Conservation (phyloP, 2,113 vertebrate species). For the Eudorcas thomsonii region DNA sequence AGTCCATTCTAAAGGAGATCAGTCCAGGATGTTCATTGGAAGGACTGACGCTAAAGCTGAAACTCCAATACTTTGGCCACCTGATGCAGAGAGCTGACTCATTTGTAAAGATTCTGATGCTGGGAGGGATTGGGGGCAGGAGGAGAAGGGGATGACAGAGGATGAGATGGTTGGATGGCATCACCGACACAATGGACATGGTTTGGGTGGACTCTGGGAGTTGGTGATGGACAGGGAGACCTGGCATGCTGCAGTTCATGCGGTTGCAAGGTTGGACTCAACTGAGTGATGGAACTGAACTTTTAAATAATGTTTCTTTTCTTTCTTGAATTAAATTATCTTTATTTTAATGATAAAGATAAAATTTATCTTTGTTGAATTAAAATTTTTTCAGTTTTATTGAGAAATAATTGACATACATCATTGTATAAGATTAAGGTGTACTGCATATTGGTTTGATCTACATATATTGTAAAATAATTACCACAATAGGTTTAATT, state of each 20-base stretch:
- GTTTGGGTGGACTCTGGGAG: neutral
- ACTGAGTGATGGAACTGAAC: neutral
- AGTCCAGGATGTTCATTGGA: too few species aligned
- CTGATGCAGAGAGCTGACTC: too few species aligned
- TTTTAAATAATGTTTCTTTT: slow-evolving; percentile 15
- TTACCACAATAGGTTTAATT: neutral
- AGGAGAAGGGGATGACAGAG: too few species aligned
- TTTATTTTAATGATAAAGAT: neutral
- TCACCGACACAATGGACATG: neutral
- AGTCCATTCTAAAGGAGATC: too few species aligned
- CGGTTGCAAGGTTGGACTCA: neutral
- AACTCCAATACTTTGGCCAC: too few species aligned
- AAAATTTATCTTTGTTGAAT: neutral
- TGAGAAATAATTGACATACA: neutral
- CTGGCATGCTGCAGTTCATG: neutral
- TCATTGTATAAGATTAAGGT: neutral
- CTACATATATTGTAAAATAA: neutral
- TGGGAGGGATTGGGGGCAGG: too few species aligned
- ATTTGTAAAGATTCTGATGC: too few species aligned
- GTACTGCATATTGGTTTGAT: neutral
- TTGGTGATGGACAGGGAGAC: neutral
- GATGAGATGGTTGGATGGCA: too few species aligned
- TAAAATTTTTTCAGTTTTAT: neutral
- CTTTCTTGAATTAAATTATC: neutral
- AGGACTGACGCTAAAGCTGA: too few species aligned